These are phyloP conservation scores for Gonioctena quinquepunctata DNA, from an alignment of 1,140 invertebrate species.

Conservation along the genomic window DNA sequence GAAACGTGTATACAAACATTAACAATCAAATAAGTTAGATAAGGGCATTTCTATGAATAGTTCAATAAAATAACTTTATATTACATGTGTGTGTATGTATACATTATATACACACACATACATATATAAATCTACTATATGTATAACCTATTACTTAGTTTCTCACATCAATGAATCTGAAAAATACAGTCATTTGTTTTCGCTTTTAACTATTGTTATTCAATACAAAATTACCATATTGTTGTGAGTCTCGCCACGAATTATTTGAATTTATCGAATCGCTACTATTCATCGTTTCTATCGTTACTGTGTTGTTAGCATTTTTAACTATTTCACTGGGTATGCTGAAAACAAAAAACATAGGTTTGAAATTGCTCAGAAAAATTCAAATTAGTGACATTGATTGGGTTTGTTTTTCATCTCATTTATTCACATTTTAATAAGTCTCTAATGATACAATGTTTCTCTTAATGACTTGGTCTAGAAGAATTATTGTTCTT, in stretches of 20 bases:
- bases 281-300: conserved; percentile 54
- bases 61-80: conserved; percentile 14
- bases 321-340: conserved; percentile 63
- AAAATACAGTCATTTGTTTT: conserved; percentile 40
- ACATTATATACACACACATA: conserved; percentile 7
- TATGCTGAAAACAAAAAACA: conserved; percentile 46
- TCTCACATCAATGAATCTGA: conserved; percentile 46
- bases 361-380: no score
- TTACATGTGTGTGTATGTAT: conserved; percentile 11
- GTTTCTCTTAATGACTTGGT: no score
- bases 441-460: no score
- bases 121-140: conserved; percentile 10
- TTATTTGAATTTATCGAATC: conserved; percentile 59
- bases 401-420: no score
- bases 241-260: conserved; percentile 51
- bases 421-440: no score
- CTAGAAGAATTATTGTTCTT: no score
- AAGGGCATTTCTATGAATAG: conserved; percentile 20
- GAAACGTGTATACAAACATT: conserved; percentile 20
- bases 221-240: conserved; percentile 50
- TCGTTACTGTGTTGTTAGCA: conserved; percentile 58
- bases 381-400: no score
- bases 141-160: conserved; percentile 15
- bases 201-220: conserved; percentile 45
- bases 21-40: conserved; percentile 23